phyloP scores from a whole-genome alignment of 2,113 vertebrate genomes.

The Choloepus hoffmanni region DNA sequence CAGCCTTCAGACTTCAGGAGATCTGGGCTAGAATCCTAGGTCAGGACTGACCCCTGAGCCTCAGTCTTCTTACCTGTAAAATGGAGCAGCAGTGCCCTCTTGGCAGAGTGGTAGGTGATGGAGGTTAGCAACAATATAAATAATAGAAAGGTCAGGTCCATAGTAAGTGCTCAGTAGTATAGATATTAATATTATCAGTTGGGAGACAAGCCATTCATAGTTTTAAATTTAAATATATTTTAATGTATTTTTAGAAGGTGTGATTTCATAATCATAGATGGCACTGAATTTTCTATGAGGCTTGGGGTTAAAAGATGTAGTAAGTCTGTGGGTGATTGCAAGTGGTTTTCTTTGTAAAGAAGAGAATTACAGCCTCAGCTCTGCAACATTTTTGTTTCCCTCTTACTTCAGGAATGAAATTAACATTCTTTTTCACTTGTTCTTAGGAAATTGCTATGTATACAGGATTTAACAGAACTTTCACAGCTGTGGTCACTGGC shows the following conservation, averaged over 20 bases:
- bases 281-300: not conserved
- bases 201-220: not conserved
- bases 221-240: not conserved
- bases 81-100: not conserved
- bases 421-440: not conserved
- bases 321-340: not conserved
- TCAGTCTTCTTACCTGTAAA: not conserved
- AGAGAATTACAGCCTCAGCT: not conserved
- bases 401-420: not conserved
- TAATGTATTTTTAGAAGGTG: not conserved
- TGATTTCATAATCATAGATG: not conserved
- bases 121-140: not conserved
- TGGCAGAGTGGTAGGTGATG: not conserved
- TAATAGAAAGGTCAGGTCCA: not conserved
- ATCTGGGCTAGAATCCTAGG: not conserved
- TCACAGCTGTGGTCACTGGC: not conserved
- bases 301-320: not conserved
- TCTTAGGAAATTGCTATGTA: accelerated
- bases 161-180: not conserved
- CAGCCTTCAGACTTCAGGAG: not conserved
- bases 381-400: not conserved
- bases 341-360: not conserved
- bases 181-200: not conserved
- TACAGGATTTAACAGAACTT: not conserved
- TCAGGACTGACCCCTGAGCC: not conserved